Percentiles rank a stretch among this genome's conserved stretches.
Conservation (phyloP, 64 coral and sea anemone genomes). For the Stichodactyla helianthus region DNA sequence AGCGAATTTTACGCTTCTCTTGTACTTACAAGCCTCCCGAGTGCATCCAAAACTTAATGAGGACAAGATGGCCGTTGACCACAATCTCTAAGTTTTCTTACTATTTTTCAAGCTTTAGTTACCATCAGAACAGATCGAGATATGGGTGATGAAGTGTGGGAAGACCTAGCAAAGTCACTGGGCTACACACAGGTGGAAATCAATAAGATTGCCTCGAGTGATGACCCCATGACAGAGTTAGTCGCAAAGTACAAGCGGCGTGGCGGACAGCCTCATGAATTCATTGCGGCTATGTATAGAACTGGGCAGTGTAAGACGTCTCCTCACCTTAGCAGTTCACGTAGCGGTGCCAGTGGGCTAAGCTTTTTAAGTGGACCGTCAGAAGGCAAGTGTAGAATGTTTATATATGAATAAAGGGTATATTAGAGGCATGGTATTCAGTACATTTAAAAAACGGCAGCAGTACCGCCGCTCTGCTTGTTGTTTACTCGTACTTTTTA, state of each 20-base stretch:
- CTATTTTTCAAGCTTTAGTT: conserved; percentile 46
- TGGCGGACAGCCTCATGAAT: conserved; percentile 74
- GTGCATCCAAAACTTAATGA: too few species aligned
- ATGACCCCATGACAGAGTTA: conserved; percentile 62
- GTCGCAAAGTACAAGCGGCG: conserved; percentile 76
- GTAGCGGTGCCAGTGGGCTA: conserved; percentile 8
- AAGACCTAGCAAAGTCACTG: conserved; percentile 67
- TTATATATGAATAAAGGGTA: too few species aligned
- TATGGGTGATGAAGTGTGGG: conserved; percentile 93
- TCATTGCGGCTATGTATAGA: conserved; percentile 80
- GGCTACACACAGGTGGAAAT: conserved; percentile 87
- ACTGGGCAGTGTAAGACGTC: conserved; percentile 43
- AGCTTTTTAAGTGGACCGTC: conserved; percentile 8
- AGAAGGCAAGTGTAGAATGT: neutral
- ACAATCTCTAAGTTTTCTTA: neutral
- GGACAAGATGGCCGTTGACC: too few species aligned
- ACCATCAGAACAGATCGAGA: conserved; percentile 79
- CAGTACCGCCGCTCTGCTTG: too few species aligned
- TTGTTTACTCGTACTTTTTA: too few species aligned
- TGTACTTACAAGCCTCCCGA: too few species aligned
- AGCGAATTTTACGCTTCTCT: too few species aligned
- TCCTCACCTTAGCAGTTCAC: conserved; percentile 3
- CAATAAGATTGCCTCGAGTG: conserved; percentile 31
- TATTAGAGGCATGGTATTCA: too few species aligned
- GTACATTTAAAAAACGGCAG: too few species aligned